Base-by-base conservation (phyloP, 2,888 invertebrate species). In the Ligdia adustata region DNA sequence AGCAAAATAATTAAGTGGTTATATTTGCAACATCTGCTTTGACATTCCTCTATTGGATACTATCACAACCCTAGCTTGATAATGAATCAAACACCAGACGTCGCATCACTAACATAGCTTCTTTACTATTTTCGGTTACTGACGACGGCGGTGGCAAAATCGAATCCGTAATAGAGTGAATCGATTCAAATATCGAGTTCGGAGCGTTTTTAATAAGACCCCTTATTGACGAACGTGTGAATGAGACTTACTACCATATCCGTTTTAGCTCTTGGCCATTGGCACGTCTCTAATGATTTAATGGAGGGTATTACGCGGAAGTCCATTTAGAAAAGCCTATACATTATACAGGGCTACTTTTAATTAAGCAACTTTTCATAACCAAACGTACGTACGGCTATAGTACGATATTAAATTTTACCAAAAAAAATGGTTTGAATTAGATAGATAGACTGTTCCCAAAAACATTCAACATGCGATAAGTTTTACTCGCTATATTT, bases 161-260 rank as follows among this genome's bases (percentile, higher is more conserved):
- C 18, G 18, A 5, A 18, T 5, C 18, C 6, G 4, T 18, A 18
- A 18, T 18, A 4, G 18, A 18, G 6, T 18, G 79, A 76, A 60
- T 52, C 55, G 54, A 66, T 63, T 63, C 67, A 61, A 62, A 49
- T 51, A 59, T 57, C 54, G 35, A 35, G 55, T 54, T 64, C 68
- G 64, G 69, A 65, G 72, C 65, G 80, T 80, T 85, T 88, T 89
- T 90, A 90, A 90, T 89, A 89, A 88, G 88, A 82, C 76, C 69
- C 80, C 79, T n/a, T 75, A 81, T 82, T 89, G 89, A 89, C 82
- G 84, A 82, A 87, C 89, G 82, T 88, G 85, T 90, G 88, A 90
- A 90, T 90, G 86, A 87, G 78, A 84, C 78, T 82, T 83, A 82
- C 79, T 78, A 72, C 89, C 89, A 85, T 90, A 81, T 85, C 74